Evolutionary conservation across 1,140 invertebrate species (phyloP).

Genomic region (Drosophila pandora): DNA sequence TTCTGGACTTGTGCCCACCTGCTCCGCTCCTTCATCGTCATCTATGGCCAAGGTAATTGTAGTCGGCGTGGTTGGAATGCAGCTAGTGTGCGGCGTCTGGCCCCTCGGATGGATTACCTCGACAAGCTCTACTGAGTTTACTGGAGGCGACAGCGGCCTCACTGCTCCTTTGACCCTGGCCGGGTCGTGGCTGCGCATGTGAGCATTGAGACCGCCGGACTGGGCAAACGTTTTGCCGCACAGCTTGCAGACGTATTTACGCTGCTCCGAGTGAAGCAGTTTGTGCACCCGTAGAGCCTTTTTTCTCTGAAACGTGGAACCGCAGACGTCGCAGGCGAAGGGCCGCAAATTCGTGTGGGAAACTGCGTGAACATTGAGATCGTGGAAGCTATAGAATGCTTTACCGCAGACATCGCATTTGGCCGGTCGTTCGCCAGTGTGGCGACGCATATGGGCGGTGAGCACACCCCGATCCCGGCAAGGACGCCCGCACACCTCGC

Average conservation of each 20-base stretch:
- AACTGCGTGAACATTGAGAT: constrained; percentile 81
- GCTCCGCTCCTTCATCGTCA: constrained; percentile 15
- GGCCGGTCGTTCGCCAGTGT: constrained; percentile 91
- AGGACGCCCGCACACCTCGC: constrained; percentile 70
- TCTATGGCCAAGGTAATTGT: constrained; percentile 44
- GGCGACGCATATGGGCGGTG: constrained; percentile 88
- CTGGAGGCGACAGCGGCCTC: constrained; percentile 9
- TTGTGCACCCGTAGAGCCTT: constrained; percentile 78
- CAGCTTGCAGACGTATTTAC: constrained; percentile 85
- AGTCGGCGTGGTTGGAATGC: constrained; percentile 1
- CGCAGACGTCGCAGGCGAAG: constrained; percentile 85
- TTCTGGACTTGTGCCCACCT: not conserved
- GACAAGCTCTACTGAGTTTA: constrained; percentile 4
- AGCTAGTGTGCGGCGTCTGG: not conserved
- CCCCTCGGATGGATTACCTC: constrained; percentile 17
- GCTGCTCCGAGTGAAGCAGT: constrained; percentile 84
- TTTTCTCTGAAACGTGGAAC: constrained; percentile 76
- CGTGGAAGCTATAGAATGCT: constrained; percentile 71
- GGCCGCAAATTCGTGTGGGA: constrained; percentile 85
- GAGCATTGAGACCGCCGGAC: constrained; percentile 85
- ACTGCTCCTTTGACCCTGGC: constrained; percentile 16
- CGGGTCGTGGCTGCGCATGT: constrained; percentile 84
- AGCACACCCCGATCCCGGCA: constrained; percentile 84
- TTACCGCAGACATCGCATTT: constrained; percentile 85
- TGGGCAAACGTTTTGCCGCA: constrained; percentile 86